A percentile compares a stretch with the other conserved stretches of the same genome.
Evolutionary conservation across 2,113 vertebrate genomes (phyloP).

Genomic region (Fregetta grallaria): DNA sequence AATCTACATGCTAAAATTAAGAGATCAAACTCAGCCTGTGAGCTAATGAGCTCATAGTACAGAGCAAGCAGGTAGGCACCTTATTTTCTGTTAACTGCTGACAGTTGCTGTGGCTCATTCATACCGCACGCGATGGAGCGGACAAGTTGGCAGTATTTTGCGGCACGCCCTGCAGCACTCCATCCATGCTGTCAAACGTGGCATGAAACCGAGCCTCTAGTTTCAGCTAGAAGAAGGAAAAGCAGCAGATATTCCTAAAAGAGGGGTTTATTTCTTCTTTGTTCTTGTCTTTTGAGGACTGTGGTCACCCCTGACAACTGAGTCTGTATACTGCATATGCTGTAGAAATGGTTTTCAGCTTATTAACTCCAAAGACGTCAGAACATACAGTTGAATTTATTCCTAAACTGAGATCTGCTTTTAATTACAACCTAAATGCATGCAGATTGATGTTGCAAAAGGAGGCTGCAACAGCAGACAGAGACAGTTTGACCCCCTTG

Average conservation of each 20-base stretch:
- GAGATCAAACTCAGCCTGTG: background rate
- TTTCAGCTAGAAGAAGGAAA: background rate
- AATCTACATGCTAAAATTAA: background rate
- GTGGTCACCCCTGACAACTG: background rate
- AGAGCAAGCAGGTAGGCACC: background rate
- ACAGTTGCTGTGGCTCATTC: background rate
- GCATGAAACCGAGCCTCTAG: background rate
- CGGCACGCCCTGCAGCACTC: background rate
- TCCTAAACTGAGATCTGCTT: background rate
- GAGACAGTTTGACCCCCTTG: background rate
- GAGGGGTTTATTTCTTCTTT: background rate
- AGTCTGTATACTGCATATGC: background rate
- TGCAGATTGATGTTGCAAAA: background rate
- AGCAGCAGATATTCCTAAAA: background rate
- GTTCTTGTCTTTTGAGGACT: background rate
- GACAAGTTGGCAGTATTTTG: background rate
- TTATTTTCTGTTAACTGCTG: background rate
- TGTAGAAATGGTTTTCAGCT: background rate
- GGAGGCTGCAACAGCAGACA: background rate
- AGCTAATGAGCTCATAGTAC: background rate
- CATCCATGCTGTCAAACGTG: background rate
- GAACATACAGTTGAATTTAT: background rate
- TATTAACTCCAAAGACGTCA: background rate
- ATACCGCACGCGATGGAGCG: accelerated
- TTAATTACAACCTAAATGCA: background rate